Conservation (phyloP, 2,113 vertebrate species). For the Python bivittatus region DNA sequence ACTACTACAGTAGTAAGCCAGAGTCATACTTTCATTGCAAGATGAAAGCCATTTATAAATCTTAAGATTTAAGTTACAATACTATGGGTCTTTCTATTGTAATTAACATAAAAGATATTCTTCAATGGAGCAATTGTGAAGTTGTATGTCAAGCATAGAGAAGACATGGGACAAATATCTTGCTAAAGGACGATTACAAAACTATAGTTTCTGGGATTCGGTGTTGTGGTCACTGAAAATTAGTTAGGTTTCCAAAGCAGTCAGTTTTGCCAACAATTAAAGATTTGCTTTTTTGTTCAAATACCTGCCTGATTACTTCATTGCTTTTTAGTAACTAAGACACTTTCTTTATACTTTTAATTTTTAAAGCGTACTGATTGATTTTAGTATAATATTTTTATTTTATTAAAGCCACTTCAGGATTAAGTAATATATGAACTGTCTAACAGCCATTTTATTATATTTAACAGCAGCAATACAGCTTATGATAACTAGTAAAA, state of each 20-base stretch:
- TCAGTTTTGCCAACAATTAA: no score
- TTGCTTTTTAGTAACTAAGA: no score
- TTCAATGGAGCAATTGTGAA: not conserved
- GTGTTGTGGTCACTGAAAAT: no score
- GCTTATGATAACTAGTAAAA: constrained; percentile 43
- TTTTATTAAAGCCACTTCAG: no score
- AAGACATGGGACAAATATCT: not conserved
- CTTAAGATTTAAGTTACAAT: not conserved
- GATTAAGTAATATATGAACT: no score
- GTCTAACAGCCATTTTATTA: not conserved
- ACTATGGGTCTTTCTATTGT: not conserved
- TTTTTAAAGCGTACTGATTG: no score
- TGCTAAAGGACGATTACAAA: constrained; percentile 18
- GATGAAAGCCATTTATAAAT: not conserved
- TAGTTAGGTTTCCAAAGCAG: no score
- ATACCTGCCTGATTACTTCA: no score
- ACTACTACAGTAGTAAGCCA: no score
- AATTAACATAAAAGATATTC: not conserved
- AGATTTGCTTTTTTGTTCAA: no score
- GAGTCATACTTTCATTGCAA: not conserved
- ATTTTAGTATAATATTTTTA: no score
- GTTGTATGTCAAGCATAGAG: not conserved
- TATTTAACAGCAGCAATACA: constrained; percentile 43
- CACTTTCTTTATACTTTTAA: no score
- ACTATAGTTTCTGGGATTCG: constrained; percentile 38